A percentile compares a stretch with the other conserved stretches of the same genome.
phyloP scores from a whole-genome alignment of 2,888 invertebrate genomes.

The Esperia sulphurella region DNA sequence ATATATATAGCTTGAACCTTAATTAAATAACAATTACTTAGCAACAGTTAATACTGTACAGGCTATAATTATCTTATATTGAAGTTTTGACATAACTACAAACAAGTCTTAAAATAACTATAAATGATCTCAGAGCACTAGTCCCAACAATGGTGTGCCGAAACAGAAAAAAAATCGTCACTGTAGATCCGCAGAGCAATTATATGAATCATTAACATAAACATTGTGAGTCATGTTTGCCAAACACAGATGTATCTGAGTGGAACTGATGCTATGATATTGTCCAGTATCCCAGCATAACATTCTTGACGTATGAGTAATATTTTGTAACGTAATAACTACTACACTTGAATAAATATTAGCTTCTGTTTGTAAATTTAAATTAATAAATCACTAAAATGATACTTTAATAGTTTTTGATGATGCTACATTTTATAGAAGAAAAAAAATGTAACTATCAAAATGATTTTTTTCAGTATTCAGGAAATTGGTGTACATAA shows the following conservation, averaged over 20 bases:
- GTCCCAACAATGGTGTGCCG: background rate
- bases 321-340: constrained; percentile 17
- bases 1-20: no score
- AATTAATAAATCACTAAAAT: background rate
- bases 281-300: constrained; percentile 29
- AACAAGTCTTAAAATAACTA: background rate
- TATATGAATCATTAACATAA: constrained; percentile 45
- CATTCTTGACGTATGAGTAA: constrained; percentile 40
- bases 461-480: no score
- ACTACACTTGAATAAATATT: constrained; percentile 35
- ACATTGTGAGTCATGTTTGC: constrained; percentile 40
- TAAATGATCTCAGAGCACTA: background rate
- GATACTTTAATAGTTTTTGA: background rate
- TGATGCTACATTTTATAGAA: background rate
- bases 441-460: no score
- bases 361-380: constrained; percentile 7
- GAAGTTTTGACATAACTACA: no score
- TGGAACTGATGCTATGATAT: constrained; percentile 27
- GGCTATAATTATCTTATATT: no score
- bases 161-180: constrained; percentile 5
- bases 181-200: constrained; percentile 12
- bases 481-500: no score
- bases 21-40: no score
- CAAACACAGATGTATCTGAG: constrained; percentile 51
- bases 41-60: no score